A percentile compares a stretch with the other conserved stretches of the same genome.
Conservation (phyloP, 2,888 invertebrate species). For the Autographa gamma region DNA sequence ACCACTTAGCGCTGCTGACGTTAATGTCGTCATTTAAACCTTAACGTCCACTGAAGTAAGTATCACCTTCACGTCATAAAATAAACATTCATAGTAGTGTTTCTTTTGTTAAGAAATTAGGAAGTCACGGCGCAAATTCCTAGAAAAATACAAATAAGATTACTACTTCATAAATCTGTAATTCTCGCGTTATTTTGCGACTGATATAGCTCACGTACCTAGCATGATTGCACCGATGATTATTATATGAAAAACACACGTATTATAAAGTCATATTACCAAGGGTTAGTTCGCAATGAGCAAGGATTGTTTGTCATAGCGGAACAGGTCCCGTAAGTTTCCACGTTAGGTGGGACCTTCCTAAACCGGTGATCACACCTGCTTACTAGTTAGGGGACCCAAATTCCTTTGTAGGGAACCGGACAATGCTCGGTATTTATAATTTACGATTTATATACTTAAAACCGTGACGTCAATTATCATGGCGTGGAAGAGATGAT, state of each 20-base stretch:
- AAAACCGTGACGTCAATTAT: background rate
- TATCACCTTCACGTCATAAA: constrained; percentile 52
- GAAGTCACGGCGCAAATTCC: background rate
- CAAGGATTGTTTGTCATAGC: constrained; percentile 58
- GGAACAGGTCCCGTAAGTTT: constrained; percentile 75
- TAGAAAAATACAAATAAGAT: background rate
- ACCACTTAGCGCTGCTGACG: constrained; percentile 53
- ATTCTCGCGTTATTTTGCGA: constrained; percentile 5
- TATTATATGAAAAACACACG: too few species aligned
- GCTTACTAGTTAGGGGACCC: constrained; percentile 66
- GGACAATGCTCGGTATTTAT: constrained; percentile 52
- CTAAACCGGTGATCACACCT: constrained; percentile 76
- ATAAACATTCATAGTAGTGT: constrained; percentile 50
- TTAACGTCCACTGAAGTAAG: constrained; percentile 46
- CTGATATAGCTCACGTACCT: background rate
- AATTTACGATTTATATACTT: constrained; percentile 22
- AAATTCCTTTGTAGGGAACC: constrained; percentile 66
- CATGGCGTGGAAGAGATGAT: background rate
- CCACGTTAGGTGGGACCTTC: constrained; percentile 69
- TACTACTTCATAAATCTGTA: background rate
- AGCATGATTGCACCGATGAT: background rate
- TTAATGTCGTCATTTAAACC: constrained; percentile 58
- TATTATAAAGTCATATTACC: background rate
- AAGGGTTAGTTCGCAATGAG: constrained; percentile 47
- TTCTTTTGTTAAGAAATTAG: constrained; percentile 38